phyloP scores from a whole-genome alignment of 2,113 vertebrate genomes.

The Bos javanicus region DNA sequence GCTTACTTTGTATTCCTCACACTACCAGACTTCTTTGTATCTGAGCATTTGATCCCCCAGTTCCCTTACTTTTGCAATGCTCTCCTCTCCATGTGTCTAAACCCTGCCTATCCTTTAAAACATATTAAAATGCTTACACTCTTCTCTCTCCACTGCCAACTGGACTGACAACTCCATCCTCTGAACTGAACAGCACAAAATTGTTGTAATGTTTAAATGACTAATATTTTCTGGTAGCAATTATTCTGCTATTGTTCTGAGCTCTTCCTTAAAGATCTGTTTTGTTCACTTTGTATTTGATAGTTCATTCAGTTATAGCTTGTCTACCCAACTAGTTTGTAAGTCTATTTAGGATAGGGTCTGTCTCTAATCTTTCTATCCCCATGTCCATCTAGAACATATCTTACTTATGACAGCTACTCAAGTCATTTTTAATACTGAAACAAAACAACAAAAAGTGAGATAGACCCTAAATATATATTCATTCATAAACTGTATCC shows the following conservation, averaged over 20 bases:
- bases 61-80: not conserved
- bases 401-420: not conserved
- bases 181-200: not conserved
- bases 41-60: not conserved
- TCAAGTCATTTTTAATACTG: not conserved
- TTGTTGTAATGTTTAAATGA: not conserved
- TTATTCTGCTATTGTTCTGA: not conserved
- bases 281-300: not conserved
- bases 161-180: not conserved
- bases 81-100: not conserved
- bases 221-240: not conserved
- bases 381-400: not conserved
- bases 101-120: not conserved
- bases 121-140: not conserved
- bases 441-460: not conserved
- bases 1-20: not conserved
- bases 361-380: not conserved
- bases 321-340: not conserved
- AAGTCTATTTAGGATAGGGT: not conserved
- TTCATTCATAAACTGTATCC: not conserved
- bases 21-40: not conserved
- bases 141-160: not conserved
- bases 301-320: not conserved
- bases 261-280: not conserved
- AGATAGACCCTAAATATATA: not conserved